Base-by-base conservation (phyloP, 2,113 vertebrate species). In the Mola mola region DNA sequence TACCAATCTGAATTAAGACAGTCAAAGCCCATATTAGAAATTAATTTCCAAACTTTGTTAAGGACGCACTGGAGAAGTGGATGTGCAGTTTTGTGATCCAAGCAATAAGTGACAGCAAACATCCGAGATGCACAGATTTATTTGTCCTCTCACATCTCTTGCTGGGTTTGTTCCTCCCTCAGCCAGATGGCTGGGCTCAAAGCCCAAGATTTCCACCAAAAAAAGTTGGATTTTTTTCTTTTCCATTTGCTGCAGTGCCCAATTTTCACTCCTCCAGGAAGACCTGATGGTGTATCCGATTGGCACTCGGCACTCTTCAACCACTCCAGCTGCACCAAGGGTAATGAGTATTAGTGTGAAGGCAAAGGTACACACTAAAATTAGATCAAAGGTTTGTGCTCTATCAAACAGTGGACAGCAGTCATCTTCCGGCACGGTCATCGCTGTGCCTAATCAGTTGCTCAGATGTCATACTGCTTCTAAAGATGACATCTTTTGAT, bases 321-420 rank as follows among this genome's bases (percentile, higher is more conserved):
- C 28, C 24, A 26, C 40, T 57, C 65, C 34, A 50, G 51, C 78
- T 79, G 76, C 28, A 63, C 28, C 3, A 36, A 5, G 1, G 72
- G 73, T 78, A 76, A 83, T 55, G 79, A 80, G 76, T 55, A n/a
- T 78, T 79, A 82, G 66, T 72, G 59, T 58, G 72, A 83, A 86
- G 83, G 85, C 66, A 70, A 75, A 86, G 67, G 77, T 59, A 41
- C 49, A 53, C 26, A 55, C 85, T 84, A 87, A 84, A 90, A 85
- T 88, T 87, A 90, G 86, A 92, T 87, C 81, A 86, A 89, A 83
- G 77, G 69, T 87, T 31, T 62, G 42, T 26, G 57, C 79, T 74
- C 74, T 44, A 41, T 78, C 73, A 80, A 78, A 81, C 60, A 4
- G 20, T 17, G 29, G 72, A 77, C 66, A 71, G 43, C 50, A 75